Evolutionary conservation across 2,797 vertebrate species (phyloP).

Genomic region (Gobionotothen gibberifrons): DNA sequence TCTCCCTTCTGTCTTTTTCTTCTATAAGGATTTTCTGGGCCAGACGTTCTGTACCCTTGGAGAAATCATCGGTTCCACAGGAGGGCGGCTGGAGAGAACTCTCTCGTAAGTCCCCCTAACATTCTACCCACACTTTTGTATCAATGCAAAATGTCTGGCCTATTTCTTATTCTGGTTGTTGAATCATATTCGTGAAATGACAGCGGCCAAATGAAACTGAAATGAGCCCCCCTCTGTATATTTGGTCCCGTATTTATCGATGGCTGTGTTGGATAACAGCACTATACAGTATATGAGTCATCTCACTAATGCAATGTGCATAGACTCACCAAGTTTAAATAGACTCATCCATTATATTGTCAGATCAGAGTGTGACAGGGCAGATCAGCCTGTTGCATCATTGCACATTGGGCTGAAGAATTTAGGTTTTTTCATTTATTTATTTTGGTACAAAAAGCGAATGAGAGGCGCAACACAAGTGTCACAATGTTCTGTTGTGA

Average conservation of each 20-base stretch:
- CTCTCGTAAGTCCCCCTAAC: constrained; percentile 89
- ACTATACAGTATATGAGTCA: constrained; percentile 21
- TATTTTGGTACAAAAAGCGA: constrained; percentile 13
- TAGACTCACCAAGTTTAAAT: constrained; percentile 39
- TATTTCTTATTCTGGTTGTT: constrained; percentile 21
- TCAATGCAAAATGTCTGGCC: not conserved
- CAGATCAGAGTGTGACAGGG: constrained; percentile 25
- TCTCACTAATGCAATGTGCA: constrained; percentile 33
- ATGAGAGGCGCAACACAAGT: not conserved
- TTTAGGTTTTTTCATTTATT: constrained; percentile 27
- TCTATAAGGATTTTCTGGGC: constrained; percentile 93
- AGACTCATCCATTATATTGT: constrained; percentile 43
- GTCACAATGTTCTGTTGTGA: not conserved
- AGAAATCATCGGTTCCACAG: constrained; percentile 94
- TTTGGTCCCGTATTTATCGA: constrained; percentile 49
- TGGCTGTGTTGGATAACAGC: constrained; percentile 37
- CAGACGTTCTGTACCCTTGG: constrained; percentile 95
- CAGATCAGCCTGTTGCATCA: constrained; percentile 27
- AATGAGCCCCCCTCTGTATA: constrained; percentile 18
- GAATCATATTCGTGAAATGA: constrained; percentile 31
- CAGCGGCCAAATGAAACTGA: constrained; percentile 24
- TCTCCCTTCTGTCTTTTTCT: not conserved
- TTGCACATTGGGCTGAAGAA: constrained; percentile 16
- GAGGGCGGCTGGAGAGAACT: constrained; percentile 90
- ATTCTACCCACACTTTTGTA: constrained; percentile 12